Evolutionary conservation across 2,113 vertebrate species (phyloP), one percentile per base, ranked within the genome.

Genomic region (Mormyrus iriodes): DNA sequence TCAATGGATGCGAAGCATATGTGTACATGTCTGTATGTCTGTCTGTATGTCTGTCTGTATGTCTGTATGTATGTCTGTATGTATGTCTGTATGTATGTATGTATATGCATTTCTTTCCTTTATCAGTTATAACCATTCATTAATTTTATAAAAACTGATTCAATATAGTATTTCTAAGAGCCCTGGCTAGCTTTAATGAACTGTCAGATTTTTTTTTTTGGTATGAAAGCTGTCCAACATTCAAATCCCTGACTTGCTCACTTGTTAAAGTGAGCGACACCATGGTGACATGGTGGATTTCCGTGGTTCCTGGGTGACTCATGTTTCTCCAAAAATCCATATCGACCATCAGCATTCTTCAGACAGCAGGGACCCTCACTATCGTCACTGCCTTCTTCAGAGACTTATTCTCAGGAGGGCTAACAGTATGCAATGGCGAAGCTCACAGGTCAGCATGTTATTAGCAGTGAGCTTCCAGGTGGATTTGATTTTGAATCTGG

Each of bases 401-500:
- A 31, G 10, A n/a, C 79, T 49, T 35, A 44, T 61, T 5, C 46
- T 51, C 48, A 51, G 46, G 27, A 48, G 48, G 31, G 31, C 48
- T 5, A 17, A 6, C 7, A 12, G n/a, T 39, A 24, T 21, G 48
- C 19, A 52, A 49, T 79, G 21, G 6, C 19, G 39, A 52, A 31
- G 13, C 31, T 79, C 51, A 7, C 31, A 15, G 73, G n/a, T 31
- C 46, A n/a, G 49, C 24, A 82, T 39, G n/a, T 42, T 44, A 53
- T 82, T 82, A 55, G 31, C 39, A 24, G 49, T 55, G 51, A 82
- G 51, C 73, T n/a, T 21, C 15, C 48, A 49, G 46, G 48, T 17
- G 27, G 88, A 88, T 53, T 88, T 55, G 4, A 88, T 88, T 44
- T 27, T 88, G 52, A 88, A 24, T 53, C 10, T 24, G 27, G 31